Base-by-base conservation (phyloP, 2,888 invertebrate genomes). In the Drosophila stalkeri region DNA sequence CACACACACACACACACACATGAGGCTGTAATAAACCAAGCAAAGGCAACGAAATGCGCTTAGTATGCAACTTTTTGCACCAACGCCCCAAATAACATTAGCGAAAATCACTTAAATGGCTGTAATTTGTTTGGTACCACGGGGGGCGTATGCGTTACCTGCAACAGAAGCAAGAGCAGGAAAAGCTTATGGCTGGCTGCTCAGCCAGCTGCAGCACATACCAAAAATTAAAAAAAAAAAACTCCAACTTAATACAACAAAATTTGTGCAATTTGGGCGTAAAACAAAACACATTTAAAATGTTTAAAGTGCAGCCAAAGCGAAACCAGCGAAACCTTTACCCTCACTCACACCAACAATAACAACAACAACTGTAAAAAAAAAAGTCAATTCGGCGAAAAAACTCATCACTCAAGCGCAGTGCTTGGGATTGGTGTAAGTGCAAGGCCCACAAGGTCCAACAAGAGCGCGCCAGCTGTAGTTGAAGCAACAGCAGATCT, bases 341-440 rank as follows among this genome's bases (percentile, higher is more conserved):
- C 35, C 46, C n/a, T 14, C 44, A 27, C 55, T 14, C 27, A 27
- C 16, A 20, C 9, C 57, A 56, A 43, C 35, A 23, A 2, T 12
- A 46, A 23, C 11, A 37, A 37, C 37, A 37, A 37, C 16, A 16
- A 37, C 6, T 14, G 14, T 16, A 7, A 14, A 2, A 16, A 37
- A 54, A 43, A 27, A 46, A 73, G 62, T 66, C 74, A 65, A 75
- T 81, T 84, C 72, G 65, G 67, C 55, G 67, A 64, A 87, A 77
- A 78, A 80, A 72, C 90, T 87, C 85, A 85, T 85, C 85, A 87
- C 86, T 85, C 84, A 85, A 70, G 86, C 68, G 73, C 78, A 65
- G 27, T 12, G 43, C 43, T 43, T 47, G 61, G 35, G 52, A 52
- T 18, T 18, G 18, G 35, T 5, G 51, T 64, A 80, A 67, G 70